Conservation (phyloP, 1,140 invertebrate species). For the Globodera ellingtonae region DNA sequence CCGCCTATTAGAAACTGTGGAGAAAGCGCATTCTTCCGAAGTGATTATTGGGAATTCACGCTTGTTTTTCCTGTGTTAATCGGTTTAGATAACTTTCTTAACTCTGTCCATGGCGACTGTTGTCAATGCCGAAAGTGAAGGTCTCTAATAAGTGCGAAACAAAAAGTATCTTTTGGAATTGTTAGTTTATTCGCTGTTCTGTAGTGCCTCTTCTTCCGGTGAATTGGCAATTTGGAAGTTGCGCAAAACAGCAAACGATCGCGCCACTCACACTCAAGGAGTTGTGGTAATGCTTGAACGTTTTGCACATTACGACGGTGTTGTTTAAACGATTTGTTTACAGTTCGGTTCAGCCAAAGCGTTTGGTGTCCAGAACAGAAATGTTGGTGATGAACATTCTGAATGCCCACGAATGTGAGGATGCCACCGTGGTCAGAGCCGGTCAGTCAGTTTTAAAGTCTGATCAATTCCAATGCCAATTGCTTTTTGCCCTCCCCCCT, state of each 20-base stretch:
- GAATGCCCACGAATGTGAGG: conserved; percentile 78
- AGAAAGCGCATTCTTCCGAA: neutral
- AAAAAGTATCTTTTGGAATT: too few relatives aligned
- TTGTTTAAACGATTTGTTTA: conserved; percentile 34
- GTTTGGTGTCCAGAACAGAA: conserved; percentile 83
- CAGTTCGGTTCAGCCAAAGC: conserved; percentile 72
- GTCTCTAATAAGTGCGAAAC: too few relatives aligned
- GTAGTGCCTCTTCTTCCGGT: neutral
- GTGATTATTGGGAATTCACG: neutral
- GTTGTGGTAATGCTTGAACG: conserved; percentile 24
- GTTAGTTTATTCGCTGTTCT: neutral
- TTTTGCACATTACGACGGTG: neutral
- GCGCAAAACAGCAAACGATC: neutral
- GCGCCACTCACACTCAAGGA: conserved; percentile 39
- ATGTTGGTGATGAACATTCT: conserved; percentile 83
- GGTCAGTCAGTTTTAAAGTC: neutral
- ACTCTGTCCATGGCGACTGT: neutral
- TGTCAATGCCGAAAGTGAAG: neutral
- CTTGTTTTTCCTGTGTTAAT: neutral
- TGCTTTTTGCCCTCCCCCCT: neutral
- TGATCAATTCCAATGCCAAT: neutral
- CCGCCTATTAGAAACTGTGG: neutral
- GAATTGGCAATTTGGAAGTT: neutral
- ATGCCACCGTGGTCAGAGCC: conserved; percentile 73
- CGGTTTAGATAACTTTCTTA: neutral